Conservation (phyloP, 1,140 invertebrate species). For the Drosophila varians region DNA sequence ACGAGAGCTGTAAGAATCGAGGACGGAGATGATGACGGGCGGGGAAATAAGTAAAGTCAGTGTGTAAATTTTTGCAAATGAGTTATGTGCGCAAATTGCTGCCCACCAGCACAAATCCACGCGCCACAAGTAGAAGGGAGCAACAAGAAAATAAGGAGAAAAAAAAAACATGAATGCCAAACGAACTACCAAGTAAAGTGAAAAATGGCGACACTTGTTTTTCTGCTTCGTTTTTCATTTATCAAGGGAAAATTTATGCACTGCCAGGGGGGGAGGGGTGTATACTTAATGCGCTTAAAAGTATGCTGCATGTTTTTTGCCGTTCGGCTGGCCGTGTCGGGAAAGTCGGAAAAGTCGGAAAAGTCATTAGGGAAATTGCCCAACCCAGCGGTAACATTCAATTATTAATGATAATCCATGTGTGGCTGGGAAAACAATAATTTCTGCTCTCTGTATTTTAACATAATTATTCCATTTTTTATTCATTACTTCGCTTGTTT, state of each 20-base stretch:
- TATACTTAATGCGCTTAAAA: slow-evolving; percentile 70
- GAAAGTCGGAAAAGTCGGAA: slow-evolving; percentile 5
- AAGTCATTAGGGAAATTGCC: slow-evolving; percentile 74
- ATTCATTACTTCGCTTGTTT: slow-evolving; percentile 46
- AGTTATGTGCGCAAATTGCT: slow-evolving; percentile 80
- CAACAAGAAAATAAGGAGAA: background rate
- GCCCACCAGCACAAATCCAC: slow-evolving; percentile 55
- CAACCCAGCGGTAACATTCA: slow-evolving; percentile 44
- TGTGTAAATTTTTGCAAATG: slow-evolving; percentile 82
- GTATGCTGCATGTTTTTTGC: slow-evolving; percentile 42
- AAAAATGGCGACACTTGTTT: slow-evolving; percentile 70
- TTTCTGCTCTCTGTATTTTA: slow-evolving; percentile 8
- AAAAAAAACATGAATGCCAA: background rate
- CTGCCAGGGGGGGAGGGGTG: slow-evolving; percentile 43
- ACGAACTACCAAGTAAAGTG: slow-evolving; percentile 35
- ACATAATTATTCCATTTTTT: slow-evolving; percentile 48
- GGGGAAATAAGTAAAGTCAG: slow-evolving; percentile 51
- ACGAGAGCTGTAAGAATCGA: slow-evolving; percentile 86
- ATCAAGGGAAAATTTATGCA: slow-evolving; percentile 69
- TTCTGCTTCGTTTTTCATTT: slow-evolving; percentile 69
- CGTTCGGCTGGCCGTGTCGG: background rate
- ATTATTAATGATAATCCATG: slow-evolving; percentile 32
- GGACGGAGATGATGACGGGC: slow-evolving; percentile 1
- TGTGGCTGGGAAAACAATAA: slow-evolving; percentile 15
- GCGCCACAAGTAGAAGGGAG: background rate